Percentiles rank a stretch among this genome's conserved stretches.
phyloP scores from a whole-genome alignment of 2,797 vertebrate genomes.

The Coregonus suidteri region DNA sequence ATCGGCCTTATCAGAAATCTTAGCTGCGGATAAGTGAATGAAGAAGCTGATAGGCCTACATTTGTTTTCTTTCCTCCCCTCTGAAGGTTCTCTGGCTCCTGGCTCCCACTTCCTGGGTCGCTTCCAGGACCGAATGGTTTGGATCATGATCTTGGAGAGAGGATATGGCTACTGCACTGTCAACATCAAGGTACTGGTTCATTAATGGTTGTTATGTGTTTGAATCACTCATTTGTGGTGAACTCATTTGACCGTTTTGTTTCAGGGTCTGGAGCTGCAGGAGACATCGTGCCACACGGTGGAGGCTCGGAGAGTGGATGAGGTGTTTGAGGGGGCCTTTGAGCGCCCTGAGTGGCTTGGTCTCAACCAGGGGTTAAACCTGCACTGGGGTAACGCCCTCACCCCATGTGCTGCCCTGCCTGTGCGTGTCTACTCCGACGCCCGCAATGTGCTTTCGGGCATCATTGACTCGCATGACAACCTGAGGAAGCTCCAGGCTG shows the following conservation, averaged over 20 bases:
- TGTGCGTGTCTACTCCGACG: constrained; percentile 90
- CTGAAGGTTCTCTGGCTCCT: constrained; percentile 84
- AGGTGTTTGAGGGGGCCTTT: constrained; percentile 92
- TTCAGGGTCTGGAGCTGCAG: constrained; percentile 93
- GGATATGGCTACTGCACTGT: constrained; percentile 94
- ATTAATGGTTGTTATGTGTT: neutral
- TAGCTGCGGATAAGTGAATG: no score
- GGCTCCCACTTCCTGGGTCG: constrained; percentile 95
- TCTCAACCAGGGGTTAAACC: constrained; percentile 80
- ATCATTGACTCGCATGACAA: constrained; percentile 95
- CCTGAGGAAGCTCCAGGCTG: constrained; percentile 89
- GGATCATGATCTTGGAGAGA: constrained; percentile 92
- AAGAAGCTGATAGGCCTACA: no score
- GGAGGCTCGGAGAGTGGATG: constrained; percentile 92
- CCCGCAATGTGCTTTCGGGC: constrained; percentile 89
- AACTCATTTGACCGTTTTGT: constrained; percentile 14
- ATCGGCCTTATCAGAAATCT: no score
- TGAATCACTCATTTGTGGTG: neutral
- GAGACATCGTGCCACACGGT: constrained; percentile 96
- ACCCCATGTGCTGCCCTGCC: constrained; percentile 88
- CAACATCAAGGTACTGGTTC: constrained; percentile 88
- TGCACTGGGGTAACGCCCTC: constrained; percentile 89
- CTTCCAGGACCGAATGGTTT: constrained; percentile 94
- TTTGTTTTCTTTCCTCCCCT: neutral
- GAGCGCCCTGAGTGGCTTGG: constrained; percentile 76